These are phyloP conservation scores for Ceratina calcarata DNA, from an alignment of 1,140 invertebrate species.

Conservation along the genomic window DNA sequence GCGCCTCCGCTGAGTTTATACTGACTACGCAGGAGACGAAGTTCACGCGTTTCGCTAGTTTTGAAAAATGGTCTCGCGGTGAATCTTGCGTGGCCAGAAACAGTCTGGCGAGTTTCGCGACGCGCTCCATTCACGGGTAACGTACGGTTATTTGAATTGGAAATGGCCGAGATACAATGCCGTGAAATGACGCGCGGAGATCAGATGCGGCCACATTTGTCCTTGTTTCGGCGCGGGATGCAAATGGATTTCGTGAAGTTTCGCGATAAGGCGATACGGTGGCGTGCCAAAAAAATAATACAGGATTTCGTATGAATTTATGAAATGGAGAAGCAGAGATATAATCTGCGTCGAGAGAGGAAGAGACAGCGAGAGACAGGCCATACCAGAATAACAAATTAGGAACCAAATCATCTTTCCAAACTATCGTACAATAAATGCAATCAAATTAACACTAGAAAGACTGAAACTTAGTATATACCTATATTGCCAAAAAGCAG, in stretches of 20 bases:
- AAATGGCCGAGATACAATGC: slow-evolving; percentile 10
- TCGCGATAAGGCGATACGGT: no score
- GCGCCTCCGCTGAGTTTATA: slow-evolving; percentile 39
- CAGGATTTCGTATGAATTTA: no score
- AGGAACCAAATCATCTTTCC: no score
- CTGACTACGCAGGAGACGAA: slow-evolving; percentile 21
- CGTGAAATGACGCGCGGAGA: slow-evolving; percentile 22
- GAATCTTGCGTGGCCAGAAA: neutral
- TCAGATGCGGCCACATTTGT: neutral
- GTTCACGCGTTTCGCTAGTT: slow-evolving; percentile 14
- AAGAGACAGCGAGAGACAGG: no score
- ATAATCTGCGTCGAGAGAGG: no score
- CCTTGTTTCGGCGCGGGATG: neutral
- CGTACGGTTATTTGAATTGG: slow-evolving; percentile 20
- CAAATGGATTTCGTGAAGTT: neutral
- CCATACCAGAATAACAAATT: no score
- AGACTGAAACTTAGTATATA: no score
- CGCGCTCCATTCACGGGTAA: neutral
- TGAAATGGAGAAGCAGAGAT: no score
- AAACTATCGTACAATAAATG: no score
- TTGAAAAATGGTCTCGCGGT: slow-evolving; percentile 46
- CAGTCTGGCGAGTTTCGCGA: slow-evolving; percentile 8
- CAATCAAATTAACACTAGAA: no score
- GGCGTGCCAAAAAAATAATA: no score
- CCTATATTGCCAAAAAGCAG: no score